Conservation (phyloP, 1,140 invertebrate species). For the Heliothis virescens region DNA sequence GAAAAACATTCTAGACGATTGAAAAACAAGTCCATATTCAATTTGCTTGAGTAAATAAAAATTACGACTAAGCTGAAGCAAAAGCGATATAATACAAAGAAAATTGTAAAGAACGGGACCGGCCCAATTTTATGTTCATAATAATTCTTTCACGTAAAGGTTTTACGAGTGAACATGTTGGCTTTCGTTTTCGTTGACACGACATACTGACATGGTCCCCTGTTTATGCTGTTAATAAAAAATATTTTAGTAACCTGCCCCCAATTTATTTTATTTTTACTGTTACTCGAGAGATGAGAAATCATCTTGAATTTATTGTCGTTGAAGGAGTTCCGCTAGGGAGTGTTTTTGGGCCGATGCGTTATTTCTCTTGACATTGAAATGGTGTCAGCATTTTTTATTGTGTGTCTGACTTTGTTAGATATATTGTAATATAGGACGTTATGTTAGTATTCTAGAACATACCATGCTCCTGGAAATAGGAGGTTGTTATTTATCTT, state of each 20-base stretch:
- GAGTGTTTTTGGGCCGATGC: not conserved
- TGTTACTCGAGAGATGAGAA: constrained; percentile 12
- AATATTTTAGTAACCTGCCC: constrained; percentile 35
- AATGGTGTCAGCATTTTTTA: not conserved
- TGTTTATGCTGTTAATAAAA: constrained; percentile 45
- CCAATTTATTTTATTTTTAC: constrained; percentile 31
- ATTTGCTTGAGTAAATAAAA: constrained; percentile 5
- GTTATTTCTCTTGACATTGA: not conserved
- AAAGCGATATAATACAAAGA: constrained; percentile 15
- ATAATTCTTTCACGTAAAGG: constrained; percentile 43
- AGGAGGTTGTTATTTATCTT: too few relatives aligned
- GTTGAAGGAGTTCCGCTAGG: not conserved
- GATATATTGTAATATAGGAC: too few relatives aligned
- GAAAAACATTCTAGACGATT: not conserved
- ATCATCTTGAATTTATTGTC: constrained; percentile 32
- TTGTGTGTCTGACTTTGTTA: not conserved
- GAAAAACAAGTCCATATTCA: constrained; percentile 3
- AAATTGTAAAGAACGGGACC: constrained; percentile 21
- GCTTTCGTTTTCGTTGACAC: constrained; percentile 33
- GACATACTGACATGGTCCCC: constrained; percentile 38
- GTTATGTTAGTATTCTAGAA: too few relatives aligned
- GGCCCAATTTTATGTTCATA: constrained; percentile 39
- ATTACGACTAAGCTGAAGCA: not conserved
- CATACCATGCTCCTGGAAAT: too few relatives aligned
- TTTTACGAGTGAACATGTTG: constrained; percentile 19